These are phyloP conservation scores for Stenotaenia linearis DNA, from an alignment of 2,888 invertebrate genomes.

Conservation along the genomic window DNA sequence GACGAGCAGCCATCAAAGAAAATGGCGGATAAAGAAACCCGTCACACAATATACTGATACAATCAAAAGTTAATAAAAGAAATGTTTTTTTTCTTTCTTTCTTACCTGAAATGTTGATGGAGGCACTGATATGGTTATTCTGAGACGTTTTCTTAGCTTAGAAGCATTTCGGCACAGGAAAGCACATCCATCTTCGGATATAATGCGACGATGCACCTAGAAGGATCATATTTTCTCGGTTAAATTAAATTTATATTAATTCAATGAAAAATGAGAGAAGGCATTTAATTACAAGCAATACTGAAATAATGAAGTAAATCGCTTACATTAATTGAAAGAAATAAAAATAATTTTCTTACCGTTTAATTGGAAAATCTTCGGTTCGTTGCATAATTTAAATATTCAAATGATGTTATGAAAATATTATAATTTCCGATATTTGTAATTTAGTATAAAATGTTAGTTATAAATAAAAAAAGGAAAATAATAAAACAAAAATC, in stretches of 20 bases:
- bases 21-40: neutral
- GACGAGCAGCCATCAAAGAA: neutral
- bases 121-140: neutral
- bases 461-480: neutral
- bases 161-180: neutral
- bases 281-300: neutral
- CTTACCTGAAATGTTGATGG: neutral
- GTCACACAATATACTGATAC: neutral
- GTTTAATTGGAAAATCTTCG: neutral
- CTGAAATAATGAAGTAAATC: neutral
- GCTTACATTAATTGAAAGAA: neutral
- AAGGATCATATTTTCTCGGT: neutral
- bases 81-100: neutral
- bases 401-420: neutral
- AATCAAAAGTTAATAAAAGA: neutral
- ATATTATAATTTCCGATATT: neutral
- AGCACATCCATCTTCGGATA: neutral
- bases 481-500: slow-evolving; percentile 18
- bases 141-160: neutral
- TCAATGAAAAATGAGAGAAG: neutral
- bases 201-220: neutral
- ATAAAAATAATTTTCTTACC: neutral
- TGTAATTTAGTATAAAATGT: neutral
- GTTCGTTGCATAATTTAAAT: neutral
- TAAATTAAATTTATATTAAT: neutral